These are phyloP conservation scores for Amblyopsis hoosieri DNA, from an alignment of 2,797 vertebrate genomes.

Conservation along the genomic window DNA sequence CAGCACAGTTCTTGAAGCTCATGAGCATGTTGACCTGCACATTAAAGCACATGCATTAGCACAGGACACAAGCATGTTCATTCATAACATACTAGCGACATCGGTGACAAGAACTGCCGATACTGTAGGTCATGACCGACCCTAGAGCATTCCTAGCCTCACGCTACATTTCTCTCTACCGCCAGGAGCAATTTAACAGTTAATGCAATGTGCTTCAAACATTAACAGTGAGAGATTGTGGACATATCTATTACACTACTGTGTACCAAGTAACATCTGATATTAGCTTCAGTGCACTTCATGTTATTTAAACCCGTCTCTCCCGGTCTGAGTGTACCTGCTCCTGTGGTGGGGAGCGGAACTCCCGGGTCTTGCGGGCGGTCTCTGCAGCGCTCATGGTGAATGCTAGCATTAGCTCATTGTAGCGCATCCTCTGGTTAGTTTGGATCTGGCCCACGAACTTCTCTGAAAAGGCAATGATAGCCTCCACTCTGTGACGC, in stretches of 20 bases:
- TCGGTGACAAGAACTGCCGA: no score
- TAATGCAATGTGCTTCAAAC: no score
- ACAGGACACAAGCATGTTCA: neutral
- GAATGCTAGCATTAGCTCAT: constrained; percentile 87
- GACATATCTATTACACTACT: no score
- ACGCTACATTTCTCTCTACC: no score
- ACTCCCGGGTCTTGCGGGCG: constrained; percentile 90
- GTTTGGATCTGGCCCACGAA: constrained; percentile 87
- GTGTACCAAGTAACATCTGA: no score
- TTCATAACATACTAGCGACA: no score
- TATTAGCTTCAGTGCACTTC: neutral
- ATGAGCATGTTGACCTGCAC: constrained; percentile 93
- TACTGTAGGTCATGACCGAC: no score
- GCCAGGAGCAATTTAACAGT: no score
- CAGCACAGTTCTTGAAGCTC: constrained; percentile 83
- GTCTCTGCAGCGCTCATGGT: constrained; percentile 93
- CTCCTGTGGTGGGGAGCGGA: constrained; percentile 93
- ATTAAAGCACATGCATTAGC: neutral
- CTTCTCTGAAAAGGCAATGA: constrained; percentile 88
- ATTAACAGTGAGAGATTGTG: neutral
- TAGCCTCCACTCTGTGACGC: constrained; percentile 92
- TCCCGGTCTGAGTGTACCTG: constrained; percentile 75
- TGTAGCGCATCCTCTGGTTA: constrained; percentile 89
- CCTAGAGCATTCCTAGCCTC: neutral
- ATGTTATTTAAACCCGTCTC: neutral